phyloP scores from a whole-genome alignment of 2,888 invertebrate genomes.

The Metellina segmentata region DNA sequence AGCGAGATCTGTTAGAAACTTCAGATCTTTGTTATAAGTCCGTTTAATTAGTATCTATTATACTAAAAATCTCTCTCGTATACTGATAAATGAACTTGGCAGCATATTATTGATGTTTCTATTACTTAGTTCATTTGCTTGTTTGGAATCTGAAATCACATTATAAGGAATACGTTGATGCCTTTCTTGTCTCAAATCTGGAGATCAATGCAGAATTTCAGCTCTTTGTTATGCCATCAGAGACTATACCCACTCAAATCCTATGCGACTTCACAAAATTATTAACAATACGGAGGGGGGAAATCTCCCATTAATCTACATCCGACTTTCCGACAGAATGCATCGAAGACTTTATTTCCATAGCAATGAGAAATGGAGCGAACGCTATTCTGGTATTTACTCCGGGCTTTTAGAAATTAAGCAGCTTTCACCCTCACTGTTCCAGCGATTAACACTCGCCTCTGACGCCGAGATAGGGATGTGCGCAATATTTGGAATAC shows the following conservation, averaged over 20 bases:
- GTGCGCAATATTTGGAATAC: not conserved
- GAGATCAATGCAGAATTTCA: slow-evolving; percentile 2
- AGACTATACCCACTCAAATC: not conserved
- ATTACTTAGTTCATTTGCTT: too few species aligned
- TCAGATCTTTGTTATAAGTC: too few species aligned
- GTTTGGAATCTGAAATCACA: too few species aligned
- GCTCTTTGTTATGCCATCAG: not conserved
- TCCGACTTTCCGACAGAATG: not conserved
- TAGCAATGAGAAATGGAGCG: not conserved
- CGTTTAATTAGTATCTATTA: too few species aligned
- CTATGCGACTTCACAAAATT: not conserved
- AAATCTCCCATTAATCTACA: slow-evolving; percentile 2
- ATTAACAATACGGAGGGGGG: not conserved
- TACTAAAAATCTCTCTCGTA: too few species aligned
- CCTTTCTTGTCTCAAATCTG: not conserved
- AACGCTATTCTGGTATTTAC: not conserved
- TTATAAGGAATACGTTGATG: not conserved
- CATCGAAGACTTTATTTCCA: not conserved
- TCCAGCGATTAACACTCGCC: not conserved
- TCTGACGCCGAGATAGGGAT: not conserved
- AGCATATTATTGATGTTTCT: too few species aligned
- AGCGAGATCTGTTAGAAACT: too few species aligned
- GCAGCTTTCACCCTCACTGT: not conserved
- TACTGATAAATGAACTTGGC: too few species aligned
- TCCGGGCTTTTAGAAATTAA: not conserved